Base-by-base conservation (phyloP, 2,797 vertebrate species). In the Sebastolobus altivelis region DNA sequence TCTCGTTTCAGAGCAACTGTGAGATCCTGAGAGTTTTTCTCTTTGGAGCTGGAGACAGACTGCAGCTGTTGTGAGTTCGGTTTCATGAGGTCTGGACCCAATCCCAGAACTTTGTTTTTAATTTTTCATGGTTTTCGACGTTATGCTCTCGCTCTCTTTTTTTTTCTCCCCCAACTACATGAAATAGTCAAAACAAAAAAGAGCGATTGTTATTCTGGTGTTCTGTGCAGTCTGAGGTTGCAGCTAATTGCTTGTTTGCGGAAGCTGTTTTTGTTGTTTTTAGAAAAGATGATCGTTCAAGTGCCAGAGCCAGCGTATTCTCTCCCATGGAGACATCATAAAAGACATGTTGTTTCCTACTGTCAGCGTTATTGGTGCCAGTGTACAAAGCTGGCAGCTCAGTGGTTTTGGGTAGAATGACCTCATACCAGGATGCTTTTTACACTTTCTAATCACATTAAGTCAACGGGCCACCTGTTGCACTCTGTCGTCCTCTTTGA, bases 81-180 rank as follows among this genome's bases (percentile, higher is more conserved):
- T 94, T 95, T 94, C 89, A 92, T 87, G 91, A 92, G 83, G 80
- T 87, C 83, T 94, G 93, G 94, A 93, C 76, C 67, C 66, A 66
- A 49, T 84, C 90, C 92, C 87, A 52, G 86, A 93, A 91, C 88
- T 87, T 81, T 87, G 87, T 88, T 93, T 91, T 94, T 86, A 46
- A 85, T 92, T 88, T 86, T 93, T 84, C 77, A 85, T 89, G 84
- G 81, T 90, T 92, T 81, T 43, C 37, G 22, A 74, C 52, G 29
- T 85, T 73, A 67, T 85, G 70, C 82, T 82, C 85, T 84, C 62
- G 13, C 35, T 13, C 72, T 82, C 65, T 77, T 75, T 71, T 71
- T 71, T 61, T 61, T n/a, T 43, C 10, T n/a, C n/a, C 61, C 77
- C 76, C 25, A 74, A 91, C 29, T 65, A 75, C 82, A 76, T 74